These are phyloP conservation scores for Austrolebias charrua DNA, from an alignment of 2,797 vertebrate species.

Conservation along the genomic window DNA sequence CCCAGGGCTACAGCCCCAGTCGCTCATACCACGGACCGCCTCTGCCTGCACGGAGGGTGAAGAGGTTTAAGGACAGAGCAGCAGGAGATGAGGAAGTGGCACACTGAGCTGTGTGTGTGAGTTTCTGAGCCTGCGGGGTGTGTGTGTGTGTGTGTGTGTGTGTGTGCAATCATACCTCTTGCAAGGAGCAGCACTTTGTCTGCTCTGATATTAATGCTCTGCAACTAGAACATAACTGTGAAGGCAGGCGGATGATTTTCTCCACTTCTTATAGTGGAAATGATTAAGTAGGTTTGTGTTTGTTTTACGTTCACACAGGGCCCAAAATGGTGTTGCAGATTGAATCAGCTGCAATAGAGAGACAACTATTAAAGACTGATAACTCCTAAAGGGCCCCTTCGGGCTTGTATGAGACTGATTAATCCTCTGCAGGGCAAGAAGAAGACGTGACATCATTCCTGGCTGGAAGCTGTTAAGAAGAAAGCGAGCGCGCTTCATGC, in stretches of 20 bases:
- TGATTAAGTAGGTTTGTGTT: constrained; percentile 64
- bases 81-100: constrained; percentile 81
- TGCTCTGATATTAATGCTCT: constrained; percentile 66
- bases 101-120: constrained; percentile 66
- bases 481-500: constrained; percentile 48
- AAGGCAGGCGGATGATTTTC: constrained; percentile 50
- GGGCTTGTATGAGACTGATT: constrained; percentile 75
- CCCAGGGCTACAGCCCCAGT: no score
- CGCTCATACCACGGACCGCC: no score
- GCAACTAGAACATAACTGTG: constrained; percentile 51
- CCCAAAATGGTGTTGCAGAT: constrained; percentile 69
- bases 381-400: constrained; percentile 73
- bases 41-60: constrained; percentile 74
- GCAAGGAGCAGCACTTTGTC: constrained; percentile 55
- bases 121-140: constrained; percentile 47
- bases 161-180: constrained; percentile 56
- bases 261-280: constrained; percentile 54
- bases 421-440: constrained; percentile 72
- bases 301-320: constrained; percentile 53
- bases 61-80: constrained; percentile 79
- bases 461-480: constrained; percentile 69
- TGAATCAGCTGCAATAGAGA: constrained; percentile 67
- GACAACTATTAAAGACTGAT: constrained; percentile 75
- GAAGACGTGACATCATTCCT: constrained; percentile 78
- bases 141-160: constrained; percentile 17